Evolutionary conservation across 2,113 vertebrate species (phyloP), one percentile per base, ranked within the genome.

Genomic region (Typhlomys cinereus): DNA sequence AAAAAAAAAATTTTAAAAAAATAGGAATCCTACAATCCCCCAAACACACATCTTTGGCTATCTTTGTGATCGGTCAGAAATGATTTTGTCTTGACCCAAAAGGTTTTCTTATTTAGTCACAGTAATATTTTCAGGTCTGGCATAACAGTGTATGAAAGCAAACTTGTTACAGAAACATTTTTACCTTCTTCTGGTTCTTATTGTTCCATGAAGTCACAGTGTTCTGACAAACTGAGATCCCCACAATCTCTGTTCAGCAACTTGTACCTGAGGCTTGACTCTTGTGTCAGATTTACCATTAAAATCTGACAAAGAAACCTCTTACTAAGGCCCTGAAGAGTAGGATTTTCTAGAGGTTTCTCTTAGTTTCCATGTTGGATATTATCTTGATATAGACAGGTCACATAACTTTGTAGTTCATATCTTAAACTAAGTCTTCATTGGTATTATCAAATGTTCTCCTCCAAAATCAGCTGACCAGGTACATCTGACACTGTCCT

Each of bases 31-130:
- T 36, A 11, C 18, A 7, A 10, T 14, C 27, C 11, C 14, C 50
- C 20, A 46, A 12, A 2, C 64, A 36, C 80, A 41, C 27, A 39
- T 15, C 81, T 69, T 79, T 75, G 67, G 34, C 41, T 44, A 13
- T 92, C 59, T 80, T 88, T 79, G 70, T 71, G 54, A 36, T 59
- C 59, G 52, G 41, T 75, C 52, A 70, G 73, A 92, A 90, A 85
- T 61, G 74, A 8, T 61, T 81, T 75, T 85, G 8, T 85, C 75
- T 21, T 62, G 66, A 11, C 73, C 31, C 61, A 27, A 34, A 46
- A 94, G 20, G 5, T 41, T 76, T 69, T 50, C 74, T 79, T 79
- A 74, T 39, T 2, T 64, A 67, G 31, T 23, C 18, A 23, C 14
- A 70, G 15, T n/a, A 36, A 44, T n/a, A 39, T 83, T 29, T 3